Evolutionary conservation across 1,140 invertebrate species (phyloP).

Genomic region (Luehdorfia chinensis): DNA sequence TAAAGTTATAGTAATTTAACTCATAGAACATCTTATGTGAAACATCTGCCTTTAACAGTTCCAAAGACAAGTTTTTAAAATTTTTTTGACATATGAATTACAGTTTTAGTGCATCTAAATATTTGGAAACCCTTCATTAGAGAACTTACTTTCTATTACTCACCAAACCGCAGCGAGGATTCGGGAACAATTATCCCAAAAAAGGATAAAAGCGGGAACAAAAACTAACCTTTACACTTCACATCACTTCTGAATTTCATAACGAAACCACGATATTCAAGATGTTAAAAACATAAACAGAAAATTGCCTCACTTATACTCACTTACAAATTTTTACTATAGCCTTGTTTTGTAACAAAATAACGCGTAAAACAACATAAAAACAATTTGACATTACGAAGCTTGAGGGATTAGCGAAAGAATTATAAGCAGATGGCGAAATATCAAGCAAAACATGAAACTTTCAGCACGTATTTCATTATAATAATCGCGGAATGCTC

Average conservation of each 20-base stretch:
- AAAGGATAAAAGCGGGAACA: conserved; percentile 62
- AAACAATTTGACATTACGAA: conserved; percentile 62
- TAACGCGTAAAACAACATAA: conserved; percentile 54
- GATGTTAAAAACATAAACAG: conserved; percentile 13
- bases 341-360: conserved; percentile 35
- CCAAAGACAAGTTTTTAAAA: conserved; percentile 19
- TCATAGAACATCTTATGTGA: conserved; percentile 18
- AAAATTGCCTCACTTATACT: conserved; percentile 19
- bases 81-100: conserved; percentile 15
- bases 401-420: conserved; percentile 30
- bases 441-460: conserved; percentile 5
- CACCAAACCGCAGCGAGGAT: conserved; percentile 56
- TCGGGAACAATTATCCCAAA: conserved; percentile 33
- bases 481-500: conserved; percentile 40
- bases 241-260: conserved; percentile 39
- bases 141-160: conserved; percentile 68
- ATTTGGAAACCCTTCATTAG: conserved; percentile 50
- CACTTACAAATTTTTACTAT: conserved; percentile 17
- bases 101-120: conserved; percentile 3
- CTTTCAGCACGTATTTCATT: background rate
- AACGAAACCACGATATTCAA: conserved; percentile 24
- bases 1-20: no score
- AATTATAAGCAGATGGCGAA: conserved; percentile 19
- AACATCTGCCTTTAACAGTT: conserved; percentile 25
- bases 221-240: conserved; percentile 68